Evolutionary conservation across 2,888 invertebrate species (phyloP).

Genomic region (Coelinius sp.): DNA sequence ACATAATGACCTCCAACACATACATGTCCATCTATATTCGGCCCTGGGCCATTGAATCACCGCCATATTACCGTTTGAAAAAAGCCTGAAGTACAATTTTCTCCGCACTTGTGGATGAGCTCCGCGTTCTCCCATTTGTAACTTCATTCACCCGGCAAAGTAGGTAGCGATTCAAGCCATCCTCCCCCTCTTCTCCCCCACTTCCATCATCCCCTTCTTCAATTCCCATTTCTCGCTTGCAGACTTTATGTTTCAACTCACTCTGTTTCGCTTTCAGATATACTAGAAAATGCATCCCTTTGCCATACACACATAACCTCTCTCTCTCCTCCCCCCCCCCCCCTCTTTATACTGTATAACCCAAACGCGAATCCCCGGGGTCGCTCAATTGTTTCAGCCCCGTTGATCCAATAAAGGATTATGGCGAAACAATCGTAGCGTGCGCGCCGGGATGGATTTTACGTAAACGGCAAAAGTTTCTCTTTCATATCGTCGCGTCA

Average conservation of each 20-base stretch:
- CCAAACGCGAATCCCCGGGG: constrained; percentile 46
- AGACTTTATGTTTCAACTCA: constrained; percentile 16
- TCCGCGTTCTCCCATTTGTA: constrained; percentile 68
- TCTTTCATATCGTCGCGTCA: constrained; percentile 21
- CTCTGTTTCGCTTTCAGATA: constrained; percentile 4
- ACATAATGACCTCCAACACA: neutral
- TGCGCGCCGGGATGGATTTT: constrained; percentile 52
- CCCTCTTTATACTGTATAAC: constrained; percentile 21
- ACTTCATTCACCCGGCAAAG: constrained; percentile 68
- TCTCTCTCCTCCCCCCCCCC: constrained; percentile 7
- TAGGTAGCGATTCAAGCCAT: constrained; percentile 56
- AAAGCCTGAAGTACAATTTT: constrained; percentile 51
- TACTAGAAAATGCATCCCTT: constrained; percentile 23
- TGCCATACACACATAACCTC: constrained; percentile 6
- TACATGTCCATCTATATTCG: constrained; percentile 29
- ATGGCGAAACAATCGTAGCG: constrained; percentile 68
- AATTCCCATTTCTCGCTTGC: constrained; percentile 26
- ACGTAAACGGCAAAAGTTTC: constrained; percentile 47
- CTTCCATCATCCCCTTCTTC: constrained; percentile 46
- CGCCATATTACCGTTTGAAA: constrained; percentile 49
- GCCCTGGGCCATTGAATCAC: constrained; percentile 50
- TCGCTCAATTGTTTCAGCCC: constrained; percentile 69
- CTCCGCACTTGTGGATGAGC: constrained; percentile 63
- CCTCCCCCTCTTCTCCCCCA: constrained; percentile 44
- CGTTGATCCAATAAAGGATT: constrained; percentile 70